A percentile compares a stretch with the other conserved stretches of the same genome.
Conservation (phyloP, 2,113 vertebrate species). For the Platichthys flesus region DNA sequence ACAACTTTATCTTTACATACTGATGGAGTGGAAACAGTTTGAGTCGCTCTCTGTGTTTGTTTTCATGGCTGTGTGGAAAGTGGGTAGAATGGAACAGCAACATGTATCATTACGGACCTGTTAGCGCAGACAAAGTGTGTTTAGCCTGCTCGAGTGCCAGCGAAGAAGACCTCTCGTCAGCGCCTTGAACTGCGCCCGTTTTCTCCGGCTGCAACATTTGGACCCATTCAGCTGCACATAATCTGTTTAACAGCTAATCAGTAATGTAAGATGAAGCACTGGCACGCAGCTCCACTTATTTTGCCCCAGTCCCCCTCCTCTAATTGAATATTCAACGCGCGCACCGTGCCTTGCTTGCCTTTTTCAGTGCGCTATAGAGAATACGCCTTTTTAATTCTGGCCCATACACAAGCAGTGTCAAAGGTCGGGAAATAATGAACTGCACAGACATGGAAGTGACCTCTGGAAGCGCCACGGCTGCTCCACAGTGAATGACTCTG, state of each 20-base stretch:
- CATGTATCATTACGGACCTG: constrained; percentile 42
- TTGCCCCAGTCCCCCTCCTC: constrained; percentile 35
- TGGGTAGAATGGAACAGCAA: neutral
- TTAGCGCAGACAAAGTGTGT: constrained; percentile 44
- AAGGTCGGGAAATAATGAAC: constrained; percentile 95
- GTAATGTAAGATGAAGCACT: constrained; percentile 75
- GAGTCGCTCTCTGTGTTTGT: neutral
- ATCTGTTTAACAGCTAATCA: constrained; percentile 79
- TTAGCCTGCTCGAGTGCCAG: constrained; percentile 39
- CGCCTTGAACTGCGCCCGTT: constrained; percentile 60
- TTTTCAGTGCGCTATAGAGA: constrained; percentile 71
- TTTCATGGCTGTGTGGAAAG: constrained; percentile 6
- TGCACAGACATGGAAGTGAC: constrained; percentile 91
- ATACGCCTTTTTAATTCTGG: constrained; percentile 84
- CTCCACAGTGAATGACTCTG: constrained; percentile 24
- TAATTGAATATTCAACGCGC: constrained; percentile 80
- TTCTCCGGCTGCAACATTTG: constrained; percentile 67
- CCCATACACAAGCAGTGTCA: constrained; percentile 89
- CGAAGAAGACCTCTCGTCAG: constrained; percentile 46
- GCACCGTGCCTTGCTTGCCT: constrained; percentile 72
- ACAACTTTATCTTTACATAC: constrained; percentile 24
- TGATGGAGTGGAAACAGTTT: constrained; percentile 5
- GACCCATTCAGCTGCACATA: constrained; percentile 69
- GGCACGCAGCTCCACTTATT: constrained; percentile 66
- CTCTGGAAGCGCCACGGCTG: constrained; percentile 79